Percentiles rank a stretch among this genome's conserved stretches.
Evolutionary conservation across 2,113 vertebrate genomes (phyloP).

Genomic region (Sorex araneus): DNA sequence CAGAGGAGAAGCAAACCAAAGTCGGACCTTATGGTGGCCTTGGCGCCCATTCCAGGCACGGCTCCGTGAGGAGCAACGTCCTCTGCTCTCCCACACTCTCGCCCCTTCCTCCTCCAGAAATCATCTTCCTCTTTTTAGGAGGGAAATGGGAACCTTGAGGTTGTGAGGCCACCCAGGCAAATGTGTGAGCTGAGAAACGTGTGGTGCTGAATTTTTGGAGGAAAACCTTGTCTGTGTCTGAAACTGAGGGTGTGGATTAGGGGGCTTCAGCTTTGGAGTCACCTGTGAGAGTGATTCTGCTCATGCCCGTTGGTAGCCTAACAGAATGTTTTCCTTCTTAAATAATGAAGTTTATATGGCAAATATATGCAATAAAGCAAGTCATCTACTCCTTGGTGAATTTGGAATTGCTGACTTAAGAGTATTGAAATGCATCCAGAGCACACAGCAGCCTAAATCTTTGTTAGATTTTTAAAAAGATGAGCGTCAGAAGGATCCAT

Average conservation of each 20-base stretch:
- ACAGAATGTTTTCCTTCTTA: conserved; percentile 31
- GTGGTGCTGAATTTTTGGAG: neutral
- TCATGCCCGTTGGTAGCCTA: neutral
- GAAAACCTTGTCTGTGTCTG: neutral
- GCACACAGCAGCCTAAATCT: neutral
- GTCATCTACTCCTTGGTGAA: neutral
- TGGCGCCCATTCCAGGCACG: neutral
- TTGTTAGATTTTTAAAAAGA: neutral
- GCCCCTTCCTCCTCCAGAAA: neutral
- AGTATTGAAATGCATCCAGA: neutral
- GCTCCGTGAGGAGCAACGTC: neutral
- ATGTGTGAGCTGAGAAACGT: neutral
- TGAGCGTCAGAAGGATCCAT: neutral
- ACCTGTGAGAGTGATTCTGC: neutral
- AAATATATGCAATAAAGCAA: neutral
- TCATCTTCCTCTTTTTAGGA: neutral
- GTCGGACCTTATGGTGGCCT: too few species aligned
- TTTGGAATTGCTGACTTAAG: neutral
- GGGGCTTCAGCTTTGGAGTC: neutral
- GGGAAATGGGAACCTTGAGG: neutral
- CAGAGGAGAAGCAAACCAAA: neutral
- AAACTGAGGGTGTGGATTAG: neutral
- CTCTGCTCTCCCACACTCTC: too few species aligned
- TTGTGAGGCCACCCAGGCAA: neutral
- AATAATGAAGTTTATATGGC: conserved; percentile 32